A percentile compares a stretch with the other conserved stretches of the same genome.
phyloP scores from a whole-genome alignment of 2,888 invertebrate species.

The Tetropium fuscum region DNA sequence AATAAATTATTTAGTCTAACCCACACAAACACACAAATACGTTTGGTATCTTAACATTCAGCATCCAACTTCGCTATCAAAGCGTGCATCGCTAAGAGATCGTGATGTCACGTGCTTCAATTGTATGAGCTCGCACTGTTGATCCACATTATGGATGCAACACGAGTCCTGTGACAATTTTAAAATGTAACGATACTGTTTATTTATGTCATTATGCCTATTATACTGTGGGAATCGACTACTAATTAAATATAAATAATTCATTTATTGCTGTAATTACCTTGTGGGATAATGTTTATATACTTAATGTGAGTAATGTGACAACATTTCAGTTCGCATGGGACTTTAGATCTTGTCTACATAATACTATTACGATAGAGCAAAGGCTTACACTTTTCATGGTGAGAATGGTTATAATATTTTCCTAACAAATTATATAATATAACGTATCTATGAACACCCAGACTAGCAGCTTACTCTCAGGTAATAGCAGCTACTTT shows the following conservation, averaged over 20 bases:
- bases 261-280: slow-evolving; percentile 33
- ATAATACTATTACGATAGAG: not conserved
- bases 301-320: not conserved
- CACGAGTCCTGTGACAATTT: slow-evolving; percentile 35
- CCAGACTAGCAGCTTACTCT: not conserved
- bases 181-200: slow-evolving; percentile 35
- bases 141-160: slow-evolving; percentile 37
- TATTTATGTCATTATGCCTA: slow-evolving; percentile 34
- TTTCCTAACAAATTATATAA: not conserved
- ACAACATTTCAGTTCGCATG: no score
- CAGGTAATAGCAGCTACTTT: slow-evolving; percentile 11
- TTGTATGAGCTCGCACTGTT: slow-evolving; percentile 29
- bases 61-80: slow-evolving; percentile 32
- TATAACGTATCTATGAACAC: not conserved
- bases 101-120: slow-evolving; percentile 44
- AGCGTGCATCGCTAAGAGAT: slow-evolving; percentile 40
- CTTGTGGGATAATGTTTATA: no score
- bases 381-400: not conserved
- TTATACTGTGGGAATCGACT: slow-evolving; percentile 33
- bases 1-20: slow-evolving; percentile 39
- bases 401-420: not conserved
- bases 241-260: slow-evolving; percentile 32
- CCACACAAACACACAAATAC: slow-evolving; percentile 32
- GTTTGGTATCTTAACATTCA: slow-evolving; percentile 38
- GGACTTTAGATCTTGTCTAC: no score